Base-by-base conservation (phyloP, 2,113 vertebrate genomes). In the Lagopus leucura region DNA sequence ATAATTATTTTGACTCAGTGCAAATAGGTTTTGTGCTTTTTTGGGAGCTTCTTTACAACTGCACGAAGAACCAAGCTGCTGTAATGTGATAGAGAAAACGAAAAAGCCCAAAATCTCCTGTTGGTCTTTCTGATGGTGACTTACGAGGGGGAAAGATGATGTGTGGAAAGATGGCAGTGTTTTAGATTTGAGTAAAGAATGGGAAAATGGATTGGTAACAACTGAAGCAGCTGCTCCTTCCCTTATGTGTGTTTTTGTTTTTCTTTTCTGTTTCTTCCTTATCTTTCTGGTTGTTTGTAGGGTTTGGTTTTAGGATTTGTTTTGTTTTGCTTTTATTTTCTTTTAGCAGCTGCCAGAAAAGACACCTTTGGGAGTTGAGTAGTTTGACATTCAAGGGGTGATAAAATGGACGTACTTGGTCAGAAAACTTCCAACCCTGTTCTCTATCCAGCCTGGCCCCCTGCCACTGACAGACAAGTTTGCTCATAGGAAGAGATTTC, bases 341-440 rank as follows among this genome's bases (percentile, higher is more conserved):
- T 50, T 73, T 72, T 6, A 71, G 28, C 57, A 58, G 81, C 78
- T 88, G 82, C 71, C 82, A 77, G 64, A 2, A 24, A 17, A 72
- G 66, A 4, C 38, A 8, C 78, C 58, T 66, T 3, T 0, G 69
- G 89, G 94, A 61, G 22, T 32, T 57, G 87, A 6, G 2, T 50
- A 30, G 67, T 69, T 60, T 88, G 90, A 71, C n/a, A 6, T 69
- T 42, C 74, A 48, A 74, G 38, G 81, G 81, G 66, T 70, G 77
- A 63, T 28, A n/a, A 36, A 71, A 70, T 7, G 55, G 64, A 43
- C 70, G 27, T 24, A 9, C 34, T 70, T 58, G 89, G 70, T 32
- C 60, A 86, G 87, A 30, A 75, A 45, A 83, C 43, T 42, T 38
- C 52, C n/a, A 6, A 7, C 34, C 10, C 28, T 19, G 71, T 4